A percentile compares a stretch with the other conserved stretches of the same genome.
phyloP scores from a whole-genome alignment of 2,113 vertebrate genomes.

The Embiotoca jacksoni region DNA sequence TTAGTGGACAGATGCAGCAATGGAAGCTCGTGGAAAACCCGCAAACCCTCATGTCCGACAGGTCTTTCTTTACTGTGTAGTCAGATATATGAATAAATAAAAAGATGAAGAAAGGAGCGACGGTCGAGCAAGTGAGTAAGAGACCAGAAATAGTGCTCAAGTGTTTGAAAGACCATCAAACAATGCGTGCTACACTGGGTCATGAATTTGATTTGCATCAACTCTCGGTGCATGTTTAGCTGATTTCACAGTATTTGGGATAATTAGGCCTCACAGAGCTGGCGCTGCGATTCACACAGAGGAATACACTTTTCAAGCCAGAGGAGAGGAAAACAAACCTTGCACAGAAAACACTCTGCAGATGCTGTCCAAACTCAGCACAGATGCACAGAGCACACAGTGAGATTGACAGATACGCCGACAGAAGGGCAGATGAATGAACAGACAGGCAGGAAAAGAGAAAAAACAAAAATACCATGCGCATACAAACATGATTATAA shows the following conservation, averaged over 20 bases:
- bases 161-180: constrained; percentile 45
- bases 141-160: neutral
- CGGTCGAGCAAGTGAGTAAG: neutral
- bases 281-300: constrained; percentile 57
- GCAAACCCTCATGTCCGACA: neutral
- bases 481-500: constrained; percentile 55
- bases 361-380: constrained; percentile 63
- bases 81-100: constrained; percentile 14
- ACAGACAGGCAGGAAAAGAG: constrained; percentile 32
- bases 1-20: constrained; percentile 9
- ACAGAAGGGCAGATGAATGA: constrained; percentile 60
- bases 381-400: constrained; percentile 59
- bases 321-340: constrained; percentile 63
- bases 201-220: constrained; percentile 55
- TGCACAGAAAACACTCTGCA: constrained; percentile 64
- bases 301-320: constrained; percentile 49
- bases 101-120: constrained; percentile 1
- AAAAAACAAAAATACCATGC: constrained; percentile 36
- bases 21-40: constrained; percentile 1
- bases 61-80: neutral
- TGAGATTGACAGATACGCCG: constrained; percentile 63
- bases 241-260: constrained; percentile 73
- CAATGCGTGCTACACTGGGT: constrained; percentile 26
- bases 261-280: constrained; percentile 68
- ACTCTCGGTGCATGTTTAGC: constrained; percentile 53